Evolutionary conservation across 2,797 vertebrate genomes (phyloP).

Genomic region (Hemitrygon akajei): DNA sequence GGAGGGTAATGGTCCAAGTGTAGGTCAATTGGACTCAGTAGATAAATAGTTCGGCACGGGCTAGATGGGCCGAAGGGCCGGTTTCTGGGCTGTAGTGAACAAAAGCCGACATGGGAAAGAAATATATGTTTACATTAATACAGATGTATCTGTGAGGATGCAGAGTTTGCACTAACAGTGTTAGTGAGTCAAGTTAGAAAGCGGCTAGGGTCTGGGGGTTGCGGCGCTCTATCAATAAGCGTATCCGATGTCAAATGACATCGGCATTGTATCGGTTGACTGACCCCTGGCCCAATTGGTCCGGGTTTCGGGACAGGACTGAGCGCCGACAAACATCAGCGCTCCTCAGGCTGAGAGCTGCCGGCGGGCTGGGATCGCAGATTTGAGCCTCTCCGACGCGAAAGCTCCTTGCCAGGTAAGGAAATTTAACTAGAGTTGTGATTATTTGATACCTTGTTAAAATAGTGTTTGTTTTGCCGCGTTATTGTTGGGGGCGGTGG

Average conservation of each 20-base stretch:
- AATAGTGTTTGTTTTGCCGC: too few relatives aligned
- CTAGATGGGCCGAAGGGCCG: too few relatives aligned
- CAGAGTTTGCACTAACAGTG: too few relatives aligned
- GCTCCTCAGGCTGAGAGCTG: background rate
- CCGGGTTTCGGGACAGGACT: background rate
- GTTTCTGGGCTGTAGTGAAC: too few relatives aligned
- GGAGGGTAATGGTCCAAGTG: too few relatives aligned
- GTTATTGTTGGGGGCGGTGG: too few relatives aligned
- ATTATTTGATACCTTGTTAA: too few relatives aligned
- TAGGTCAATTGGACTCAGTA: too few relatives aligned
- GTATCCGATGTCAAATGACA: conserved; percentile 57
- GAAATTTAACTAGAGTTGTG: background rate
- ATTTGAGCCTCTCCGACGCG: background rate
- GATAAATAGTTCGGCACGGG: too few relatives aligned
- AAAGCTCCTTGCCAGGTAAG: background rate
- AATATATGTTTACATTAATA: background rate
- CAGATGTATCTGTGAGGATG: background rate
- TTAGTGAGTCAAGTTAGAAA: too few relatives aligned
- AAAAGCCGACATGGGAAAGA: background rate
- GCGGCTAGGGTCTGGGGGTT: background rate
- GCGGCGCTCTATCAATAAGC: conserved; percentile 52
- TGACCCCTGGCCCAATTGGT: conserved; percentile 57
- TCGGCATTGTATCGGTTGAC: conserved; percentile 52
- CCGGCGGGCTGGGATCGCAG: background rate
- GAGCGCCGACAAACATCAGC: background rate